phyloP scores from a whole-genome alignment of 2,888 invertebrate species.

The Callimorpha dominula region DNA sequence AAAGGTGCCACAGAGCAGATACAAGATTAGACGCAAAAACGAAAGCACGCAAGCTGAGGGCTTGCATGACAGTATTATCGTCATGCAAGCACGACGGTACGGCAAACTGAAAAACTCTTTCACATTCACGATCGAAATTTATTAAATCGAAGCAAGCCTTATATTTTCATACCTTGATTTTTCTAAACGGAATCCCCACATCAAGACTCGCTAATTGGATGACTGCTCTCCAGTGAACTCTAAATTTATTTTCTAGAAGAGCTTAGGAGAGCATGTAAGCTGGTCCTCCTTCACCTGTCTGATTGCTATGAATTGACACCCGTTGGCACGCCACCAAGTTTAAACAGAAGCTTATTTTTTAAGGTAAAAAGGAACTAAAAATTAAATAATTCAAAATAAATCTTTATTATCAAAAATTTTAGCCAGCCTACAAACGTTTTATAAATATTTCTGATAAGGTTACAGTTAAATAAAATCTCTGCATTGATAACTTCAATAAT shows the following conservation, averaged over 20 bases:
- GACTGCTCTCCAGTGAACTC: not conserved
- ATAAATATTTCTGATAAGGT: not conserved
- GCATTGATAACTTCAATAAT: not conserved
- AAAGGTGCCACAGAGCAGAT: too few species aligned
- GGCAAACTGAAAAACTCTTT: too few species aligned
- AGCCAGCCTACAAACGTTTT: not conserved
- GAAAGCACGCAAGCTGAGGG: too few species aligned
- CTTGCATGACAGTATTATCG: too few species aligned
- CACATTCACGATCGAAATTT: too few species aligned
- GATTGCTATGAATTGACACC: too few species aligned
- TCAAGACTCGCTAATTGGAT: not conserved
- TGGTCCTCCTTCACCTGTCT: not conserved
- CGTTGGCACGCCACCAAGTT: too few species aligned
- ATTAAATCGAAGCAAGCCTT: not conserved
- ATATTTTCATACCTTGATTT: not conserved
- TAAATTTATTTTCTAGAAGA: not conserved
- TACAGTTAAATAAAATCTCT: constrained; percentile 1
- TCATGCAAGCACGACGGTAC: too few species aligned
- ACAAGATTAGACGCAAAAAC: too few species aligned
- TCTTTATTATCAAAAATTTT: not conserved
- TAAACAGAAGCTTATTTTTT: too few species aligned
- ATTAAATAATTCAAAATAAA: not conserved
- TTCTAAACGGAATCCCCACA: not conserved
- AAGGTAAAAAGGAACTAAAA: not conserved
- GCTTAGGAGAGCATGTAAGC: not conserved